A percentile compares a stretch with the other conserved stretches of the same genome.
Conservation (phyloP, 2,113 vertebrate species). For the Gnathonemus echidnorhynchus region DNA sequence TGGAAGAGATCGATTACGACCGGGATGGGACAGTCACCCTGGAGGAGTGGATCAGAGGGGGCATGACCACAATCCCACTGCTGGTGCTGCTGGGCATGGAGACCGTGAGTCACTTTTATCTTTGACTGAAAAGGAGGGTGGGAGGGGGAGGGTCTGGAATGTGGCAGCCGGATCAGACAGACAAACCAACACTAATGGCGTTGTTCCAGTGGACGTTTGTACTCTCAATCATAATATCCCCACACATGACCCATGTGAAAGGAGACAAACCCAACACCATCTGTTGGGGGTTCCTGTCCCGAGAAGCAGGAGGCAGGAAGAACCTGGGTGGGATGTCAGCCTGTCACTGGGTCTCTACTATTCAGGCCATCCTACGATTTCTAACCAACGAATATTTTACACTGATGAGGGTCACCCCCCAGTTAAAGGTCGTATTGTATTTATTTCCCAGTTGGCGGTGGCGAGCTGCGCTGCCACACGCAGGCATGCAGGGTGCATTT, state of each 20-base stretch:
- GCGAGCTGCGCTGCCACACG: background rate
- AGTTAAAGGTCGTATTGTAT: background rate
- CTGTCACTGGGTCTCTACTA: background rate
- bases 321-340: background rate
- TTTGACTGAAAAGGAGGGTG: background rate
- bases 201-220: background rate
- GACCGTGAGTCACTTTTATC: slow-evolving; percentile 53
- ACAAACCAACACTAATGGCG: background rate
- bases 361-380: background rate
- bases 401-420: background rate
- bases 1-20: slow-evolving; percentile 86
- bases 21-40: slow-evolving; percentile 79
- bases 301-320: background rate
- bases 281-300: background rate
- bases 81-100: slow-evolving; percentile 90
- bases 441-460: background rate
- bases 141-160: background rate
- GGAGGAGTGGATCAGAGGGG: slow-evolving; percentile 89
- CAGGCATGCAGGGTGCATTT: background rate
- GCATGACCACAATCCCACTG: slow-evolving; percentile 89
- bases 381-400: background rate
- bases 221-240: background rate
- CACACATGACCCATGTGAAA: background rate
- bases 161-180: background rate
- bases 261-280: background rate